A percentile compares a stretch with the other conserved stretches of the same genome.
Evolutionary conservation across 2,888 invertebrate genomes (phyloP).

Genomic region (Trilocha varians): DNA sequence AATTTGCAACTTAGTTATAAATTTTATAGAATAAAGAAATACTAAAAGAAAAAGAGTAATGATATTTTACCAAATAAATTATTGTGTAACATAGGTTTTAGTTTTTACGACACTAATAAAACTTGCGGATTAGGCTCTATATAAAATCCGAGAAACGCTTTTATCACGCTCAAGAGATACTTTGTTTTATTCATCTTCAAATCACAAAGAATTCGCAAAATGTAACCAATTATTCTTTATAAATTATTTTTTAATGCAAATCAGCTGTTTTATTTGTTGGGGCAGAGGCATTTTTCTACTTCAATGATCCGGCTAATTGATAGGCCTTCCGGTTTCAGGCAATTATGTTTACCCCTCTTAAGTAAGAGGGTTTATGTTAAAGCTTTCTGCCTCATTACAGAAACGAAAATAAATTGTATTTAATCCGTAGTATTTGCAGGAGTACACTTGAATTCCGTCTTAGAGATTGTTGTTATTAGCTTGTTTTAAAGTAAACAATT

Average conservation of each 20-base stretch:
- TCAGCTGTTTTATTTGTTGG: background rate
- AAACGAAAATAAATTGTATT: background rate
- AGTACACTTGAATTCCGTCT: background rate
- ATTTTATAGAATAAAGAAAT: too few relatives aligned
- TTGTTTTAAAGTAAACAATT: too few relatives aligned
- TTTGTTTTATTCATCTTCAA: too few relatives aligned
- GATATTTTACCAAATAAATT: too few relatives aligned
- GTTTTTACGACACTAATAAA: too few relatives aligned
- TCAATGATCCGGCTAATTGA: constrained; percentile 38
- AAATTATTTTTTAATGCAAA: background rate
- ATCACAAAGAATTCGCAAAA: too few relatives aligned
- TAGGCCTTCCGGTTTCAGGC: constrained; percentile 23
- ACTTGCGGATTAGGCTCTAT: too few relatives aligned
- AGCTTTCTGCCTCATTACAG: constrained; percentile 5
- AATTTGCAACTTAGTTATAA: too few relatives aligned
- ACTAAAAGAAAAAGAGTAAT: too few relatives aligned
- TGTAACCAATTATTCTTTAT: background rate
- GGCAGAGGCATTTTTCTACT: constrained; percentile 21
- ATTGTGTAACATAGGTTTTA: too few relatives aligned
- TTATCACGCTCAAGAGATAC: too few relatives aligned
- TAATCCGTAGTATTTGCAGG: background rate
- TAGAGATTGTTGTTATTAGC: background rate
- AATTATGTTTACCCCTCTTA: constrained; percentile 17
- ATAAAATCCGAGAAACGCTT: too few relatives aligned
- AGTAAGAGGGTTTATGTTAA: constrained; percentile 11